A percentile compares a stretch with the other conserved stretches of the same genome.
Evolutionary conservation across 2,797 vertebrate genomes (phyloP).

Genomic region (Chlorospingus flavigularis): DNA sequence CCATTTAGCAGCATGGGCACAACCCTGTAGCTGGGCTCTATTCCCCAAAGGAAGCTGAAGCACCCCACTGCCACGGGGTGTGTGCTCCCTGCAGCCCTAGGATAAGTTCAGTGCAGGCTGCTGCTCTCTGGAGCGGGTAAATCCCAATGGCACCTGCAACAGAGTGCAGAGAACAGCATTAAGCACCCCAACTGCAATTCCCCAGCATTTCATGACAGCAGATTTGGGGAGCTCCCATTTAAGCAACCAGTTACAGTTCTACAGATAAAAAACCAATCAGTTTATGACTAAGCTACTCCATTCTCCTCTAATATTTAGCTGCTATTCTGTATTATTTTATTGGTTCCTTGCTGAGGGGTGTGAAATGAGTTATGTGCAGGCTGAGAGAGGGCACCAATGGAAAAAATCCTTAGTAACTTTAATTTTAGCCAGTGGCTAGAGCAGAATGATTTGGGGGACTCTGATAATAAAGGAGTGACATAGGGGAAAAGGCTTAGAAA

Average conservation of each 20-base stretch:
- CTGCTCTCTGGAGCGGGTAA: neutral
- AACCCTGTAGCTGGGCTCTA: neutral
- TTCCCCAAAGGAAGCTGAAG: neutral
- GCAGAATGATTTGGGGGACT: neutral
- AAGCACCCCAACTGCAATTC: neutral
- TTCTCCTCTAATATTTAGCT: neutral
- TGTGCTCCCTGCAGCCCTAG: neutral
- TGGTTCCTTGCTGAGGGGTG: neutral
- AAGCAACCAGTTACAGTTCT: neutral
- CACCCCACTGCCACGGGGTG: accelerated
- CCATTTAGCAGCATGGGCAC: neutral
- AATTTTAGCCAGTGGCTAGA: neutral
- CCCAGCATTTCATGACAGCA: neutral
- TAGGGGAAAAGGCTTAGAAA: neutral
- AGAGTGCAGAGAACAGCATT: neutral
- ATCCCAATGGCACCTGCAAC: neutral
- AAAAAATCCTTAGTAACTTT: neutral
- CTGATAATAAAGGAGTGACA: neutral
- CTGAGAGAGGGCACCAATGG: neutral
- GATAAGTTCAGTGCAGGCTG: neutral
- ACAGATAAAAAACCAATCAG: neutral
- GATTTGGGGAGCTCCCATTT: neutral
- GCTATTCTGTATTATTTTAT: neutral
- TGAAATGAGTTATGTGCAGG: neutral
- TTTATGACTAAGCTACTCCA: neutral